A percentile compares a stretch with the other conserved stretches of the same genome.
Evolutionary conservation across 2,797 vertebrate genomes (phyloP).

Genomic region (Tadarida brasiliensis): DNA sequence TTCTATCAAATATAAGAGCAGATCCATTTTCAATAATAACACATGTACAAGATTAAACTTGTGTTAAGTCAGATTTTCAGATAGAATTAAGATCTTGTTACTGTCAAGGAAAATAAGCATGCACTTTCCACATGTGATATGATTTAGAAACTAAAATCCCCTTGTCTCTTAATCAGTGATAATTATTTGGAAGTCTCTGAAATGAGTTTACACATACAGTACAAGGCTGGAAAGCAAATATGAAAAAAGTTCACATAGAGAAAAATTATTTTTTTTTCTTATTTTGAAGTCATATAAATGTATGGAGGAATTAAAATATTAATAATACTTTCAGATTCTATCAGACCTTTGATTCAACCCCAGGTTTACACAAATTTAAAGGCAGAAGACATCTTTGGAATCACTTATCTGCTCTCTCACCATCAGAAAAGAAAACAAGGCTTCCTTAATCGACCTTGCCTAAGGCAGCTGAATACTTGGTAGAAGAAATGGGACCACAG

Average conservation of each 20-base stretch:
- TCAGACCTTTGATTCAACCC: neutral
- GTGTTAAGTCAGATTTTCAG: conserved; percentile 61
- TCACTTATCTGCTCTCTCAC: neutral
- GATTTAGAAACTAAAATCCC: conserved; percentile 65
- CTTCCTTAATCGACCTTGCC: neutral
- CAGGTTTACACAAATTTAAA: conserved; percentile 24
- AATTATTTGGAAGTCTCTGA: conserved; percentile 43
- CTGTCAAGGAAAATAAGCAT: conserved; percentile 55
- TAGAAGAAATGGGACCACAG: neutral
- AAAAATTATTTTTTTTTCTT: neutral
- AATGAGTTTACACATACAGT: conserved; percentile 22
- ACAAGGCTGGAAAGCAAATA: neutral
- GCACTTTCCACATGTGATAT: neutral
- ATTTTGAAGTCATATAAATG: neutral
- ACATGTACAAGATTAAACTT: conserved; percentile 68
- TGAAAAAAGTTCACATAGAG: neutral
- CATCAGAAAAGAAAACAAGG: neutral
- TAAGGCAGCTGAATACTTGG: neutral
- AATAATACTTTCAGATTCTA: neutral
- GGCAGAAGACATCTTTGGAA: neutral
- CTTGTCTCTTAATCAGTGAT: conserved; percentile 23
- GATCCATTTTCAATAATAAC: conserved; percentile 62
- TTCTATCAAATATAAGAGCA: conserved; percentile 67
- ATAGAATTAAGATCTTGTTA: conserved; percentile 67
- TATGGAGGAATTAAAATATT: conserved; percentile 10